Conservation (phyloP, 2,113 vertebrate species). For the Anhinga anhinga region DNA sequence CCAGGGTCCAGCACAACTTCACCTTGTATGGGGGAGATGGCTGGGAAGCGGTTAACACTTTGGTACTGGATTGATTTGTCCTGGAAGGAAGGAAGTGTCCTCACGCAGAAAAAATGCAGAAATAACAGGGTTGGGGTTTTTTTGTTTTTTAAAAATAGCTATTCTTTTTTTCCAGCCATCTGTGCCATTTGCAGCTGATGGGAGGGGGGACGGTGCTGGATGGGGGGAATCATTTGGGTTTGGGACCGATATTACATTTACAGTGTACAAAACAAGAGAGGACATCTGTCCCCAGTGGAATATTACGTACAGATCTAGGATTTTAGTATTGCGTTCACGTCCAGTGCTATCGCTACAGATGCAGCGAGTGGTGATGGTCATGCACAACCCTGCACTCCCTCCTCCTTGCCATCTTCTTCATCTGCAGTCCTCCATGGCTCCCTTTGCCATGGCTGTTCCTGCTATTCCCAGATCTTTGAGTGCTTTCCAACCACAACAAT, state of each 20-base stretch:
- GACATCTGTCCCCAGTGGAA: constrained; percentile 47
- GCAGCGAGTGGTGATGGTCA: not conserved
- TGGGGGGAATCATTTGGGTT: constrained; percentile 10
- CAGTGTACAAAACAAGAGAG: constrained; percentile 42
- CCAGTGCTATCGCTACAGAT: not conserved
- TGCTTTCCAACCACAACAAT: not conserved
- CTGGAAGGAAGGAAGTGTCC: constrained; percentile 64
- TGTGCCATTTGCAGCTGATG: constrained; percentile 57
- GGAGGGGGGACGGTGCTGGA: not conserved
- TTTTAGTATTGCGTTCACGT: not conserved
- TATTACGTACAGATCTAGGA: constrained; percentile 3
- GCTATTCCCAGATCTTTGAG: not conserved
- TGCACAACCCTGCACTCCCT: not conserved
- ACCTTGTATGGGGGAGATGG: not conserved
- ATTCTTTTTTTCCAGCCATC: constrained; percentile 43
- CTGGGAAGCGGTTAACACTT: constrained; percentile 46
- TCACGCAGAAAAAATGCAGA: constrained; percentile 61
- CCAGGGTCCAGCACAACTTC: not conserved
- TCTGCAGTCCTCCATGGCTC: not conserved
- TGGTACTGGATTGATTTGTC: constrained; percentile 43
- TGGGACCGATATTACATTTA: not conserved
- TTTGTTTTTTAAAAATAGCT: constrained; percentile 22
- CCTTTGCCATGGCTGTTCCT: not conserved
- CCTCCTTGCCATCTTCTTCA: not conserved
- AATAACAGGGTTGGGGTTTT: constrained; percentile 34